Conservation (phyloP, 2,888 invertebrate genomes). For the Syritta pipiens region DNA sequence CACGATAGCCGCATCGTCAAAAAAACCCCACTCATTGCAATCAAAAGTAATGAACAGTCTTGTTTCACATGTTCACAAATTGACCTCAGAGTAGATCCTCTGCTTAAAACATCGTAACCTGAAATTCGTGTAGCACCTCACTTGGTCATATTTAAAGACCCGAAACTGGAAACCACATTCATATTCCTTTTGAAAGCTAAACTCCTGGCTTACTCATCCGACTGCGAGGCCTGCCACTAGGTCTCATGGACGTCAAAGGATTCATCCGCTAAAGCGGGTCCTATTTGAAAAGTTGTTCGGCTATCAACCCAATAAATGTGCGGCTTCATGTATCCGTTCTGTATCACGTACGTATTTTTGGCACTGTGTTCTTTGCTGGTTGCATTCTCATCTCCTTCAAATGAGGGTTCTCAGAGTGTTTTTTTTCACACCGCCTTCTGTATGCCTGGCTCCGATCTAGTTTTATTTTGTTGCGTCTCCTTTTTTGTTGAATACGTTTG, state of each 20-base stretch:
- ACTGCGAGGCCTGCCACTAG: background rate
- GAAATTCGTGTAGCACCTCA: background rate
- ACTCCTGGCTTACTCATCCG: background rate
- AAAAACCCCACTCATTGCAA: too few species aligned
- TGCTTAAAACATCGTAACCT: background rate
- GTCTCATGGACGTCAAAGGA: background rate
- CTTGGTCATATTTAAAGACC: too few species aligned
- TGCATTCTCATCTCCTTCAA: background rate
- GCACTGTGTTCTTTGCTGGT: background rate
- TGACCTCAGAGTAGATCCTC: background rate
- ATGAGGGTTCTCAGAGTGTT: background rate
- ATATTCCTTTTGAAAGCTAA: background rate
- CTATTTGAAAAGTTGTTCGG: constrained; percentile 20
- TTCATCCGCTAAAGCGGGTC: background rate
- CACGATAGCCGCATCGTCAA: too few species aligned
- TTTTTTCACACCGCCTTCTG: background rate
- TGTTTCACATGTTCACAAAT: background rate
- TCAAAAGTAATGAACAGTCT: constrained; percentile 4
- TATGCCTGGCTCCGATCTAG: background rate
- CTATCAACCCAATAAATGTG: constrained; percentile 22
- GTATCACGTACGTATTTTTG: background rate
- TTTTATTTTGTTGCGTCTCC: background rate
- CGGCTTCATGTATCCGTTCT: background rate
- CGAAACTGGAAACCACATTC: too few species aligned
- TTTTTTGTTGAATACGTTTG: background rate